Evolutionary conservation across 64 coral and sea anemone species (phyloP).

Genomic region (Acropora yongei): DNA sequence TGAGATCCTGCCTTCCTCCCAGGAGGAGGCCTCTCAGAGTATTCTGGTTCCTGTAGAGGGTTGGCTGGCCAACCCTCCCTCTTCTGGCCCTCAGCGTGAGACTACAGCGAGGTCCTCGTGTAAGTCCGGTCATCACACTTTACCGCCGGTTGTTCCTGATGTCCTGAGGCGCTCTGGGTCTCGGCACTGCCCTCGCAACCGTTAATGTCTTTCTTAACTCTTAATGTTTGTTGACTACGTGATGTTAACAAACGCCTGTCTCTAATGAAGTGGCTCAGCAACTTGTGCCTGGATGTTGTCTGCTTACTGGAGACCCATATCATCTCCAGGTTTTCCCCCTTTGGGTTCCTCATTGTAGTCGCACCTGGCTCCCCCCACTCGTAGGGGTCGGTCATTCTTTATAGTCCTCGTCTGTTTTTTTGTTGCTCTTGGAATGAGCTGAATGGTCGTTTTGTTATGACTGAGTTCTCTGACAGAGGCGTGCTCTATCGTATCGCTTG

Average conservation of each 20-base stretch:
- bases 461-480: not conserved
- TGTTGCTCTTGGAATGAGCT: not conserved
- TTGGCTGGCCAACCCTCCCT: no score
- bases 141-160: no score
- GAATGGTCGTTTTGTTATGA: not conserved
- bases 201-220: no score
- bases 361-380: constrained; percentile 5
- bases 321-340: not conserved
- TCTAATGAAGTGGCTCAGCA: not conserved
- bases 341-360: not conserved
- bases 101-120: no score
- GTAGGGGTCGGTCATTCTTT: not conserved
- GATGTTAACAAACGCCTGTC: not conserved
- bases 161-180: no score
- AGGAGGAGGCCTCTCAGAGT: no score
- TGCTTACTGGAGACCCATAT: constrained; percentile 52
- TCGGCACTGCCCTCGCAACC: no score
- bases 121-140: no score
- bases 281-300: not conserved
- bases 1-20: no score
- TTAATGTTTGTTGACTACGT: not conserved
- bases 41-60: no score
- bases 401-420: not conserved
- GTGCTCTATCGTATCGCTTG: not conserved
- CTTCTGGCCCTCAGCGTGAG: no score